Percentiles rank a stretch among this genome's conserved stretches.
Evolutionary conservation across 1,140 invertebrate species (phyloP).

Genomic region (Aradophagus sp.): DNA sequence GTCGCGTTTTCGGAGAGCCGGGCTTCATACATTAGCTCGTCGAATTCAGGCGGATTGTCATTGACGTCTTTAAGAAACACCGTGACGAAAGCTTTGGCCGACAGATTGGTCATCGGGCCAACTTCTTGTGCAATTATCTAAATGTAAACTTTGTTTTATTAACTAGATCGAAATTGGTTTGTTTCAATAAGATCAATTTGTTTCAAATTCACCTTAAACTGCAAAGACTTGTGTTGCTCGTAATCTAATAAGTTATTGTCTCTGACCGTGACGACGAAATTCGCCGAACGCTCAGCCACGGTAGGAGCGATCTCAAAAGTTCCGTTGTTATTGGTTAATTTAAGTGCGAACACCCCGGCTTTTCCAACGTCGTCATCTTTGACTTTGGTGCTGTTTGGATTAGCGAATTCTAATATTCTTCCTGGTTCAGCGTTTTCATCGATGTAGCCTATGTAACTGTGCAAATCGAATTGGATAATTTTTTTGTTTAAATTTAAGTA

Average conservation of each 20-base stretch:
- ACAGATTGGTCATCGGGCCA: conserved; percentile 82
- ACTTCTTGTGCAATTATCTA: conserved; percentile 87
- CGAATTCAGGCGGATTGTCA: conserved; percentile 91
- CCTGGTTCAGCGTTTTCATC: conserved; percentile 90
- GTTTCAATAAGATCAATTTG: not conserved
- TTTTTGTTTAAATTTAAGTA: too few relatives aligned
- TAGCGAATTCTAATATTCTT: conserved; percentile 81
- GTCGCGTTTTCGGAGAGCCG: conserved; percentile 87
- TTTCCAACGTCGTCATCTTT: conserved; percentile 86
- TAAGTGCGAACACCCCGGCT: conserved; percentile 88
- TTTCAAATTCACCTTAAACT: conserved; percentile 76
- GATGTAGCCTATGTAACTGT: conserved; percentile 81
- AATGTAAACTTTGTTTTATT: conserved; percentile 53
- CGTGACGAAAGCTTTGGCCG: conserved; percentile 82
- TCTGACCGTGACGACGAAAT: conserved; percentile 88
- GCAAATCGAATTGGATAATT: conserved; percentile 8
- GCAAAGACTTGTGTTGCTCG: conserved; percentile 83
- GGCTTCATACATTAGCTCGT: conserved; percentile 81
- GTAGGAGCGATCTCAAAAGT: conserved; percentile 91
- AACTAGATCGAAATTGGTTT: not conserved
- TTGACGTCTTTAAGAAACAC: conserved; percentile 91
- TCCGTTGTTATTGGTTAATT: conserved; percentile 86
- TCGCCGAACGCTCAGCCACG: conserved; percentile 87
- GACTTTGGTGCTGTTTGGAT: conserved; percentile 82
- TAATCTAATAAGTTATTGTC: conserved; percentile 89